phyloP scores from a whole-genome alignment of 2,797 vertebrate genomes.

The Pampus argenteus region DNA sequence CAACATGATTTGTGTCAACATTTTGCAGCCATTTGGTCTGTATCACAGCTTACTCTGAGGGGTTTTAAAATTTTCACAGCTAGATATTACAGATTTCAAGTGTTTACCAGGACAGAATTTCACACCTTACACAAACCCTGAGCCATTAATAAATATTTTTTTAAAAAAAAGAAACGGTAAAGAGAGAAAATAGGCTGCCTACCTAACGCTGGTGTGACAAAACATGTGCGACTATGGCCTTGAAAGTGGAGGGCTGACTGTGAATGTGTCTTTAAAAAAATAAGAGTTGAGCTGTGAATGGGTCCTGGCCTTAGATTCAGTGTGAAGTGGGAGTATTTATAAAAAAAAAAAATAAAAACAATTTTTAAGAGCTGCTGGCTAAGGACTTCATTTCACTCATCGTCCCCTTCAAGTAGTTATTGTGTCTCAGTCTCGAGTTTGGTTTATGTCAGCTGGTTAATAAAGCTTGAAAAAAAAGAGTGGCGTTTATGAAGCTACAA shows the following conservation, averaged over 20 bases:
- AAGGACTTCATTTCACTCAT: not conserved
- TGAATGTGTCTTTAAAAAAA: slow-evolving; percentile 13
- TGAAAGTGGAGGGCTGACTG: slow-evolving; percentile 22
- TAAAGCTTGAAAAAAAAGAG: not conserved
- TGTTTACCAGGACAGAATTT: slow-evolving; percentile 46
- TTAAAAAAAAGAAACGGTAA: slow-evolving; percentile 11
- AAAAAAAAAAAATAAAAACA: too few relatives aligned
- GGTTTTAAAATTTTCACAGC: slow-evolving; percentile 34
- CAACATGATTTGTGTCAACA: slow-evolving; percentile 37
- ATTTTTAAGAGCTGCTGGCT: slow-evolving; percentile 15
- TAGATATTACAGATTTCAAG: slow-evolving; percentile 36
- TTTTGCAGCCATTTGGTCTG: slow-evolving; percentile 29
- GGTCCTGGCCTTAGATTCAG: not conserved
- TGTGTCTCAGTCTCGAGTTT: not conserved
- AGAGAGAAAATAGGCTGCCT: slow-evolving; percentile 32
- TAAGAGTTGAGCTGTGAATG: slow-evolving; percentile 20
- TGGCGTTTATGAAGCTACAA: not conserved
- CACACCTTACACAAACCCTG: slow-evolving; percentile 37
- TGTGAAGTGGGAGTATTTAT: slow-evolving; percentile 16
- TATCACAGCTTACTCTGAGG: not conserved
- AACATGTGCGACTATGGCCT: slow-evolving; percentile 21
- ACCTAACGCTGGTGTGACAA: slow-evolving; percentile 25
- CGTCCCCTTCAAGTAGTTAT: not conserved
- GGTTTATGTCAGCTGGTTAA: slow-evolving; percentile 13
- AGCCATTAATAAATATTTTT: slow-evolving; percentile 28